A percentile compares a stretch with the other conserved stretches of the same genome.
phyloP scores from a whole-genome alignment of 1,140 invertebrate genomes.

The Oryctes rhinoceros region DNA sequence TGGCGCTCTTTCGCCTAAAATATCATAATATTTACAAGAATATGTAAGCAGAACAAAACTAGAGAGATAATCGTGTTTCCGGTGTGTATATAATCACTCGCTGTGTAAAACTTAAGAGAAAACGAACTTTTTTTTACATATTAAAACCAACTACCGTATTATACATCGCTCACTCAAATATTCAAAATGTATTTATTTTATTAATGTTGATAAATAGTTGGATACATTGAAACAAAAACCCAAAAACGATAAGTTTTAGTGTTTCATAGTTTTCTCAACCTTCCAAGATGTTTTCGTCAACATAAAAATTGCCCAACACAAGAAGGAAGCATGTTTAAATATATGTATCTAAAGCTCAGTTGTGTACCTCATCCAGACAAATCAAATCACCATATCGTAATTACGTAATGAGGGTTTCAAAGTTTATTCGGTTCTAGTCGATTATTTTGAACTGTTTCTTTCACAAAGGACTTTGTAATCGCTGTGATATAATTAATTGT shows the following conservation, averaged over 20 bases:
- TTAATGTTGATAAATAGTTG: constrained; percentile 40
- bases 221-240: constrained; percentile 11
- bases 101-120: too few relatives aligned
- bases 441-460: background rate
- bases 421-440: constrained; percentile 19
- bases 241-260: constrained; percentile 10
- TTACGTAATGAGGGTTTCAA: constrained; percentile 2
- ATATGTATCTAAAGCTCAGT: background rate
- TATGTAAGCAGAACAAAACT: too few relatives aligned
- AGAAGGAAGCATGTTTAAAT: background rate
- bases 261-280: background rate
- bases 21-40: too few relatives aligned
- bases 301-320: background rate
- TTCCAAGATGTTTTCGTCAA: background rate
- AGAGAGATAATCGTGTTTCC: too few relatives aligned
- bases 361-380: constrained; percentile 24
- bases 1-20: too few relatives aligned
- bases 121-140: too few relatives aligned
- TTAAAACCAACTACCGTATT: background rate
- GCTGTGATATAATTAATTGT: constrained; percentile 39
- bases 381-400: constrained; percentile 39
- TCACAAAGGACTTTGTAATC: constrained; percentile 36
- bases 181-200: constrained; percentile 40
- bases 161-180: background rate
- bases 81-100: too few relatives aligned